Evolutionary conservation across 2,113 vertebrate species (phyloP).

Genomic region (Nothocercus julius): DNA sequence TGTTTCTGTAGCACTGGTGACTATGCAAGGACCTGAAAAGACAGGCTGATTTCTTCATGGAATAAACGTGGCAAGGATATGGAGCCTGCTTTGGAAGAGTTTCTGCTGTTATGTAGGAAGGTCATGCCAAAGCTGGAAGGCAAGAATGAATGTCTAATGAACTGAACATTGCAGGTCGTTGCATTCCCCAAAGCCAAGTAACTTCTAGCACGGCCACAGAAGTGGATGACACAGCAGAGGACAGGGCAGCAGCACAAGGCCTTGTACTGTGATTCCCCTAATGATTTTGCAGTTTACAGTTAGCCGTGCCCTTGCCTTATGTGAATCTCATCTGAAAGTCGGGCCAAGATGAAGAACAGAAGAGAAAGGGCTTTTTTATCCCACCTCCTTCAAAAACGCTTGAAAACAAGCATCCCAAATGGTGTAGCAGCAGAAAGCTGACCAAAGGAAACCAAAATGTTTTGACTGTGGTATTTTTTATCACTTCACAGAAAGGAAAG

Average conservation of each 20-base stretch:
- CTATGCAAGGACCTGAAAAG: background rate
- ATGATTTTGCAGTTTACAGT: background rate
- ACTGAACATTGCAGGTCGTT: background rate
- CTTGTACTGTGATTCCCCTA: background rate
- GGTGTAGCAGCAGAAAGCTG: background rate
- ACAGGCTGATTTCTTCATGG: background rate
- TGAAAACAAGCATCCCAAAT: background rate
- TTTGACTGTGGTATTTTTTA: background rate
- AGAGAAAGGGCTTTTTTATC: background rate
- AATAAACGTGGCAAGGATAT: background rate
- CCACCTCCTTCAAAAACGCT: background rate
- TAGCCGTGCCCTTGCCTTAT: background rate
- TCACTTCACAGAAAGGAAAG: background rate
- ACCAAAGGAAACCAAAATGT: background rate
- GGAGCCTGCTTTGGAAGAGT: background rate
- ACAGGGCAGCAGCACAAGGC: background rate
- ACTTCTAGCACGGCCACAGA: background rate
- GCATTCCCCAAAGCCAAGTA: rapidly evolving
- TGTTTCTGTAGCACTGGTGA: background rate
- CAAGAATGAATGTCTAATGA: background rate
- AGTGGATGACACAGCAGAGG: background rate
- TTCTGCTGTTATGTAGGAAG: background rate
- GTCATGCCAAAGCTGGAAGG: background rate
- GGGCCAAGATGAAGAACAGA: background rate
- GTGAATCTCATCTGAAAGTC: background rate